These are phyloP conservation scores for Anguilla rostrata DNA, from an alignment of 2,113 vertebrate species.

Conservation along the genomic window DNA sequence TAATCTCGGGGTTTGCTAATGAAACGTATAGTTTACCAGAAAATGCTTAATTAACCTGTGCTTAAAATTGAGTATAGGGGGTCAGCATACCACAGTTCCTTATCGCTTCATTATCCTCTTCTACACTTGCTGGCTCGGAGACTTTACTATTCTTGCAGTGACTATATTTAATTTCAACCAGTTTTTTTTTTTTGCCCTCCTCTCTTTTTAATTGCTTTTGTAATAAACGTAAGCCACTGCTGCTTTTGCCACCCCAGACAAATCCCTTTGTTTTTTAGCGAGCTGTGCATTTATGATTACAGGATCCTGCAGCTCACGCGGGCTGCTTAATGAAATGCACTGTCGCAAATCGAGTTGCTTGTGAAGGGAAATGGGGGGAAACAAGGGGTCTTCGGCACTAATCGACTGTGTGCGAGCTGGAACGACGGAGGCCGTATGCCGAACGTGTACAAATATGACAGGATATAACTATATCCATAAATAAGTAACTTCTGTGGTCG, in stretches of 20 bases:
- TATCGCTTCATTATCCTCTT: not conserved
- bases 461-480: not conserved
- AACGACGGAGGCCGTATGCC: not conserved
- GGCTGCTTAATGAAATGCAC: conserved; percentile 55
- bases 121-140: not conserved
- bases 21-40: not conserved
- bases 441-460: not conserved
- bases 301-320: conserved; percentile 46
- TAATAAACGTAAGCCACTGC: not conserved
- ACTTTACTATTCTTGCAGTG: not conserved
- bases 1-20: not conserved
- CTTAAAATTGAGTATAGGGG: not conserved
- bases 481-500: not conserved
- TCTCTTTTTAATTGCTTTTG: not conserved
- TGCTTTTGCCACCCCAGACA: not conserved
- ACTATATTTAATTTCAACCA: not conserved
- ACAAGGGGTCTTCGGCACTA: conserved; percentile 29
- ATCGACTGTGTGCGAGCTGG: conserved; percentile 25
- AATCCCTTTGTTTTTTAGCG: not conserved
- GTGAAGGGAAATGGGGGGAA: conserved; percentile 46
- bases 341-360: conserved; percentile 48
- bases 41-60: not conserved
- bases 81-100: not conserved
- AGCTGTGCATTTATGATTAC: not conserved
- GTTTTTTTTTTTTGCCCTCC: not conserved